These are phyloP conservation scores for Clanis bilineata DNA, from an alignment of 2,888 invertebrate genomes.

Conservation along the genomic window DNA sequence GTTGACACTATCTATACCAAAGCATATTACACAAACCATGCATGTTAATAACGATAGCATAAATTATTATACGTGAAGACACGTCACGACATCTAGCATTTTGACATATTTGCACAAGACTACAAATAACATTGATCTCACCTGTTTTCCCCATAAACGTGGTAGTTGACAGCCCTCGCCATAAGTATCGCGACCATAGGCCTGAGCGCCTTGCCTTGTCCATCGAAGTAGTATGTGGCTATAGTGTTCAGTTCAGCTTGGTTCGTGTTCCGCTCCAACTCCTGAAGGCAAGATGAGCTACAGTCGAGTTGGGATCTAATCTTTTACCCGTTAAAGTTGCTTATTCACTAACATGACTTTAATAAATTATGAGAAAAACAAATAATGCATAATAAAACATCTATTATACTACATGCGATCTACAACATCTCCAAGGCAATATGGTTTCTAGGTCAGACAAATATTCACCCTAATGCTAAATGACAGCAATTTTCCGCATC, in stretches of 20 bases:
- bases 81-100: background rate
- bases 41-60: background rate
- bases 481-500: background rate
- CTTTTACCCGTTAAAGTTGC: constrained; percentile 19
- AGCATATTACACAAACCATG: background rate
- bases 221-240: constrained; percentile 98
- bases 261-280: constrained; percentile 89
- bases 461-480: background rate
- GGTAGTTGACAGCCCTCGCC: constrained; percentile 96
- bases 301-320: constrained; percentile 60
- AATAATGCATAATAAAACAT: background rate
- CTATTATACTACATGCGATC: background rate
- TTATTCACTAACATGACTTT: background rate
- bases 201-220: constrained; percentile 97
- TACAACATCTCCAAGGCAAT: background rate
- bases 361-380: background rate
- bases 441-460: background rate
- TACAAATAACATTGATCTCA: constrained; percentile 58
- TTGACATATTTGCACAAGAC: background rate
- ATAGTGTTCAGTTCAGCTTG: constrained; percentile 94
- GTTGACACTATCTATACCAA: background rate
- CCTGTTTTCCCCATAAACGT: constrained; percentile 93
- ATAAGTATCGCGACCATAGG: constrained; percentile 97
- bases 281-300: constrained; percentile 77
- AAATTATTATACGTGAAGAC: background rate